Evolutionary conservation across 2,888 invertebrate genomes (phyloP), one percentile per base, ranked within the genome.

Genomic region (Axea sp.): DNA sequence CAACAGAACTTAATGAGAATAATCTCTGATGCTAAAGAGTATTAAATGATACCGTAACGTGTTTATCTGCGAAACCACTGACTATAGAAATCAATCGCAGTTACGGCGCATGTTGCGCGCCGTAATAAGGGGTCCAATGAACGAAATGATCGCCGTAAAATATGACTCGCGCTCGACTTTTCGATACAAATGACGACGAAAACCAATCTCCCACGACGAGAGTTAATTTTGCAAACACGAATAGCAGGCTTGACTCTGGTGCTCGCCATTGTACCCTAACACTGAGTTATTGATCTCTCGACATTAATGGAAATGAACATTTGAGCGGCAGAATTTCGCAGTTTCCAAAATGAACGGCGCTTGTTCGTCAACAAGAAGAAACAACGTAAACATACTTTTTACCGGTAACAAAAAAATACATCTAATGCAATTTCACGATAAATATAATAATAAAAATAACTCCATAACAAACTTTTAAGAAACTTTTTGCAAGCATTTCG

Each of bases 41-140:
- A 60, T 59, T 73, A 73, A 73, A 65, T 64, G 65, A 65, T 73
- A 73, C 43, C 53, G 57, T 57, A 60, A 47, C 57, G 60, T 53
- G 65, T 65, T 73, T 65, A 73, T 73, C 73, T 59, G 14, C 39
- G 49, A 28, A 60, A 60, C 53, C 73, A 24, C 53, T 22, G 60
- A 73, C 65, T 53, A 73, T 73, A 59, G 47, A 51, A 65, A 65
- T 73, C 51, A 73, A 65, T 73, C 51, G 73, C 65, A 53, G 41
- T 57, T 49, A 41, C 41, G 37, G 33, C 49, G 51, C 31, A 41
- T 31, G 31, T 49, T 39, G 39, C 67, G 43, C 68, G 30, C 35
- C 53, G 33, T 51, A 53, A 45, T 28, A 68, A 45, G 37, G 45
- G 43, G 28, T 11, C 51, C 43, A 37, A 65, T 45, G 41, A 65